phyloP scores from a whole-genome alignment of 2,113 vertebrate genomes.

The Stegostoma tigrinum region DNA sequence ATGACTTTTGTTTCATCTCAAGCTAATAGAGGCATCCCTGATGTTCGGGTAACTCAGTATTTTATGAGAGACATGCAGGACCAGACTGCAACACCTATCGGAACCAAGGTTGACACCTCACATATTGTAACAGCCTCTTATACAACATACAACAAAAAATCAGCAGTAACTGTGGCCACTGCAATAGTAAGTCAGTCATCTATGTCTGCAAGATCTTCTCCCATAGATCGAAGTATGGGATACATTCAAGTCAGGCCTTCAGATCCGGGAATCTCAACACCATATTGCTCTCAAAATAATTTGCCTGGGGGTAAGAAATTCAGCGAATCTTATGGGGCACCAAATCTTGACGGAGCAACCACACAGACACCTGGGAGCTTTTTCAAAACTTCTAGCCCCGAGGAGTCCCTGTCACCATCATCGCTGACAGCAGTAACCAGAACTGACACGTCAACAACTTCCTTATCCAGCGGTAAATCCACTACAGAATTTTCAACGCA shows the following conservation, averaged over 20 bases:
- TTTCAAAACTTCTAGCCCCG: constrained; percentile 74
- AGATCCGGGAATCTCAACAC: constrained; percentile 35
- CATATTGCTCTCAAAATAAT: constrained; percentile 57
- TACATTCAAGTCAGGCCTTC: constrained; percentile 50
- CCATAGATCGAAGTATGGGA: constrained; percentile 49
- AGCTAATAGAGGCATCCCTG: constrained; percentile 64
- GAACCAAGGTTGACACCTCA: constrained; percentile 53
- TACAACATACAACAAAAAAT: constrained; percentile 48
- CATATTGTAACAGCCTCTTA: constrained; percentile 49
- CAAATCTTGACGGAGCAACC: constrained; percentile 54
- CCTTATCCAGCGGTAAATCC: constrained; percentile 43
- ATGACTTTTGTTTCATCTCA: constrained; percentile 67
- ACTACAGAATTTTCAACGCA: constrained; percentile 87
- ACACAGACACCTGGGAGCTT: constrained; percentile 57
- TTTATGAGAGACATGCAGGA: constrained; percentile 82
- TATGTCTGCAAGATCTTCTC: neutral
- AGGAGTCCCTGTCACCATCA: constrained; percentile 65
- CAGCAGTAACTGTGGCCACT: constrained; percentile 49
- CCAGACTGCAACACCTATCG: constrained; percentile 65
- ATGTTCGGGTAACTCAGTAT: constrained; percentile 80
- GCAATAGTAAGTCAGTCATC: neutral
- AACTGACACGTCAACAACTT: constrained; percentile 43
- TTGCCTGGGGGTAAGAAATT: constrained; percentile 42
- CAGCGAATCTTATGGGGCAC: constrained; percentile 43
- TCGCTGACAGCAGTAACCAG: constrained; percentile 55